phyloP scores from a whole-genome alignment of 2,888 invertebrate genomes.

The Drosophila diplacantha region DNA sequence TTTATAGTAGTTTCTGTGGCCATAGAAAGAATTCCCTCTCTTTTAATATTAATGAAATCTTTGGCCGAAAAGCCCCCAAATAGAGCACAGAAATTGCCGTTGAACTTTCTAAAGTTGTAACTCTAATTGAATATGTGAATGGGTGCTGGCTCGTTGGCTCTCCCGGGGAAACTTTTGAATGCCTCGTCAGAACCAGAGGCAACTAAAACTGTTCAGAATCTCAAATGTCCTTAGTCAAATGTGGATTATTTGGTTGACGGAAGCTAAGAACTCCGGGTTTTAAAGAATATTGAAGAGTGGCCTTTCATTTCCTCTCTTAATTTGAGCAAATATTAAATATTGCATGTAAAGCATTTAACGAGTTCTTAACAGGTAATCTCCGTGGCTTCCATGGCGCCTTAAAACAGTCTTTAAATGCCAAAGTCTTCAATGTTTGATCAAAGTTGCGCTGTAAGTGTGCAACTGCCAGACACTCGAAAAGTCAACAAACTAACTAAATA shows the following conservation, averaged over 20 bases:
- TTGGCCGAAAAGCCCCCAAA: constrained; percentile 33
- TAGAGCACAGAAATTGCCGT: constrained; percentile 47
- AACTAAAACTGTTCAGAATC: constrained; percentile 1
- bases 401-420: constrained; percentile 1
- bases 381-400: neutral
- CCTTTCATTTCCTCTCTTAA: neutral
- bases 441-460: constrained; percentile 43
- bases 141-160: constrained; percentile 2
- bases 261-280: neutral
- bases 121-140: constrained; percentile 59
- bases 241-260: neutral
- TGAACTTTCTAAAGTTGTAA: constrained; percentile 46
- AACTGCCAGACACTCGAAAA: constrained; percentile 37
- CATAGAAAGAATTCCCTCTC: constrained; percentile 35
- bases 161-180: constrained; percentile 29
- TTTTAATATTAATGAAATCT: constrained; percentile 65
- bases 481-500: constrained; percentile 44
- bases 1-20: constrained; percentile 48
- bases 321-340: neutral
- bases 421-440: constrained; percentile 34
- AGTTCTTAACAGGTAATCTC: neutral
- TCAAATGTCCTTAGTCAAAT: constrained; percentile 6
- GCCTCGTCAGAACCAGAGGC: constrained; percentile 14
- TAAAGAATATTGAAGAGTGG: neutral
- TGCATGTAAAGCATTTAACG: neutral